These are phyloP conservation scores for Amazonetta brasiliensis DNA, from an alignment of 2,797 vertebrate genomes.

Conservation along the genomic window DNA sequence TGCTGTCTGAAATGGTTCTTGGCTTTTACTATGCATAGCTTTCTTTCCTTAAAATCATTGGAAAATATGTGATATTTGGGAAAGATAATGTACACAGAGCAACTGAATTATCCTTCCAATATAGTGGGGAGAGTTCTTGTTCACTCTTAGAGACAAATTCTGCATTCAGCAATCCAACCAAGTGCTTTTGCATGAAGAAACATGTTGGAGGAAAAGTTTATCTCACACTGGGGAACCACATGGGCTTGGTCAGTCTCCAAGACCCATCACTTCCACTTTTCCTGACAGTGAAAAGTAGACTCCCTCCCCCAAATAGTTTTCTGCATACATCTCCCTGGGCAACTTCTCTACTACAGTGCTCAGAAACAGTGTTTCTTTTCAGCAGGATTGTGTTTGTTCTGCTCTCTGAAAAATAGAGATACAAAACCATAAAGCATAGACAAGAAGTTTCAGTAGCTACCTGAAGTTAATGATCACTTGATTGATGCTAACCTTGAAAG, in stretches of 20 bases:
- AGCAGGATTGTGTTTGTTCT: not conserved
- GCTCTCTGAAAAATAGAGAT: not conserved
- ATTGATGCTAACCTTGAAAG: not conserved
- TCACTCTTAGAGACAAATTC: not conserved
- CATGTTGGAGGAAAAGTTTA: not conserved
- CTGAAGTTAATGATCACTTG: not conserved
- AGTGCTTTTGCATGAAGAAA: not conserved
- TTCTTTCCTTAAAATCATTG: not conserved
- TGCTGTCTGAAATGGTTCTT: constrained; percentile 9
- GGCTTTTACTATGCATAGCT: not conserved
- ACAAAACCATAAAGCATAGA: not conserved
- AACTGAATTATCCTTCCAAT: not conserved
- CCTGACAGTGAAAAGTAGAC: not conserved
- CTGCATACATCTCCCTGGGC: not conserved
- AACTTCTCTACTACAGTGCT: not conserved
- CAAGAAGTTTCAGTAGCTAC: not conserved
- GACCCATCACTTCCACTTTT: not conserved
- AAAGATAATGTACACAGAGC: not conserved
- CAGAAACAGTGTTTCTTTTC: not conserved
- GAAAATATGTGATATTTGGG: not conserved
- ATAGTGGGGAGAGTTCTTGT: not conserved
- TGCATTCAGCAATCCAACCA: not conserved
- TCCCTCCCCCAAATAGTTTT: not conserved
- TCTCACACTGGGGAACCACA: not conserved
- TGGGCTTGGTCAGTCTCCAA: not conserved